Conservation (phyloP, 2,888 invertebrate species). For the Dryocosmus kuriphilus region DNA sequence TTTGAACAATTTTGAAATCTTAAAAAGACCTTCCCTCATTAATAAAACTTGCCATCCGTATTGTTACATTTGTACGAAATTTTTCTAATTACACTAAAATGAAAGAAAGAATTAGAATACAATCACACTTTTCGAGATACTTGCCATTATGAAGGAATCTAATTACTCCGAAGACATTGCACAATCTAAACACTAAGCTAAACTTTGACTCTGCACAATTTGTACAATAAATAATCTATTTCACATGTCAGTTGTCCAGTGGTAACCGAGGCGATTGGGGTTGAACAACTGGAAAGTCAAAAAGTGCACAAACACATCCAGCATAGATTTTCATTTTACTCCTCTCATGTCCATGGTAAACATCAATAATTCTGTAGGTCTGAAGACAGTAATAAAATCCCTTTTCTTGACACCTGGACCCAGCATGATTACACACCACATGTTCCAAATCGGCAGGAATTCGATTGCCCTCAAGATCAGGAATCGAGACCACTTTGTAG, state of each 20-base stretch:
- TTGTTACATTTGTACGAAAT: too few relatives aligned
- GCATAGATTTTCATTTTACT: slow-evolving; percentile 59
- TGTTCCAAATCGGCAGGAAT: slow-evolving; percentile 58
- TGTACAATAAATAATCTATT: slow-evolving; percentile 1
- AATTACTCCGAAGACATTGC: background rate
- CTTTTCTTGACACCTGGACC: slow-evolving; percentile 56
- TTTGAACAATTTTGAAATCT: too few relatives aligned
- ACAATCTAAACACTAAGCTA: background rate
- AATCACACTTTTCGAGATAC: background rate
- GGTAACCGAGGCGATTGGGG: slow-evolving; percentile 12
- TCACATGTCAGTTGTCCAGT: background rate
- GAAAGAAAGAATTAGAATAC: background rate
- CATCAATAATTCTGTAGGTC: slow-evolving; percentile 59
- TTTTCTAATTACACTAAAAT: too few relatives aligned
- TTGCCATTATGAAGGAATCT: background rate
- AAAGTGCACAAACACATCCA: slow-evolving; percentile 63
- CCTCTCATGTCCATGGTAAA: slow-evolving; percentile 40
- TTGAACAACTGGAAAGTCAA: slow-evolving; percentile 29
- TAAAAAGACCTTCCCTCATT: too few relatives aligned
- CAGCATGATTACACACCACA: slow-evolving; percentile 62
- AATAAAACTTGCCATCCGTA: too few relatives aligned
- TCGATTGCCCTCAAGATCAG: slow-evolving; percentile 51
- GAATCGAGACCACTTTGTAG: slow-evolving; percentile 60
- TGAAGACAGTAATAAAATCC: slow-evolving; percentile 63
- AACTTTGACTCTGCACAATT: background rate